A percentile compares a stretch with the other conserved stretches of the same genome.
Conservation (phyloP, 2,888 invertebrate species). For the Resseliella maxima region DNA sequence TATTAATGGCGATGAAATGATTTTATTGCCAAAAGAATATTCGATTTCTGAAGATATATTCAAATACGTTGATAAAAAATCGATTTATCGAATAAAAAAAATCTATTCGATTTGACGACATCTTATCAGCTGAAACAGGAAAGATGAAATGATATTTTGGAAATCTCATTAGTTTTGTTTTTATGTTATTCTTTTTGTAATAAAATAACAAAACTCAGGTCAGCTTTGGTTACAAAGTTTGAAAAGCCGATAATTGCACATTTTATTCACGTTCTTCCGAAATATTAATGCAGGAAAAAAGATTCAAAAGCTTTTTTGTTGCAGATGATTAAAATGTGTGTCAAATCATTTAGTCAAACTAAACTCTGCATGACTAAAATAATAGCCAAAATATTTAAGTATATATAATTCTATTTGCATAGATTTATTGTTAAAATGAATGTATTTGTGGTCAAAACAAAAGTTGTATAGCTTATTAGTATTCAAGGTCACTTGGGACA, state of each 20-base stretch:
- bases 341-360: neutral
- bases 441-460: neutral
- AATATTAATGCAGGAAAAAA: neutral
- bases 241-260: neutral
- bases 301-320: neutral
- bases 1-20: constrained; percentile 24
- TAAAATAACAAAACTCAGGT: neutral
- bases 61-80: neutral
- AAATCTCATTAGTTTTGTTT: neutral
- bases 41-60: neutral
- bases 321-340: neutral
- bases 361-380: neutral
- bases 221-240: neutral
- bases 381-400: constrained; percentile 42
- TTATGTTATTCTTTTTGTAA: neutral
- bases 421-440: neutral
- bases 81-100: neutral
- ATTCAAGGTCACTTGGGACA: neutral
- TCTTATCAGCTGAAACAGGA: neutral
- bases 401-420: neutral
- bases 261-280: neutral
- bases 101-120: neutral
- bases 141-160: neutral
- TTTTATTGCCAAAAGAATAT: constrained; percentile 15
- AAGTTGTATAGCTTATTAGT: neutral